Percentiles rank a stretch among this genome's conserved stretches.
Evolutionary conservation across 2,797 vertebrate species (phyloP).

Genomic region (Ceryle rudis): DNA sequence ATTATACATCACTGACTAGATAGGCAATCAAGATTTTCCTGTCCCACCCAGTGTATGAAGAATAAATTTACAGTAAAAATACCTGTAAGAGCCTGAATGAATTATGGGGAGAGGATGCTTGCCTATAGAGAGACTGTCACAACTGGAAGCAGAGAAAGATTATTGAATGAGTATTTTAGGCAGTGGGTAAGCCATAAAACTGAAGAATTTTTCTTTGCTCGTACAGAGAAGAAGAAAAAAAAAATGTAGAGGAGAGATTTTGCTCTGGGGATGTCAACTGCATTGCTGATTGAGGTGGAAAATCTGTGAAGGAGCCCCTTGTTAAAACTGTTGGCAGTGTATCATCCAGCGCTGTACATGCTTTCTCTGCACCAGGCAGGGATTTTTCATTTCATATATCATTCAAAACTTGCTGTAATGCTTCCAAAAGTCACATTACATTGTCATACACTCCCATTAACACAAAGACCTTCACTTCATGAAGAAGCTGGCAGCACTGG

Average conservation of each 20-base stretch:
- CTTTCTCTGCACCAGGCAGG: constrained; percentile 4
- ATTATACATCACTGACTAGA: neutral
- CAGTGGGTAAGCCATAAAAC: neutral
- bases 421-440: constrained; percentile 52
- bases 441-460: constrained; percentile 26
- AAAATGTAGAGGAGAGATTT: neutral
- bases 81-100: neutral
- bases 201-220: neutral
- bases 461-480: neutral
- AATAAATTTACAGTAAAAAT: neutral
- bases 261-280: constrained; percentile 34
- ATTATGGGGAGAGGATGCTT: neutral
- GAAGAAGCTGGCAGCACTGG: neutral
- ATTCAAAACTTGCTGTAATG: constrained; percentile 43
- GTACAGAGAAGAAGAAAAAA: neutral
- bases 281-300: constrained; percentile 63
- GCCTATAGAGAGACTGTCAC: neutral
- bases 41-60: neutral
- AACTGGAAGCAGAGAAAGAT: neutral
- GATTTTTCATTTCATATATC: constrained; percentile 52
- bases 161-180: neutral
- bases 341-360: constrained; percentile 11
- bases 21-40: neutral
- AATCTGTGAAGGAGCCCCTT: constrained; percentile 50
- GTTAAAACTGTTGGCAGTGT: constrained; percentile 44